Percentiles rank a stretch among this genome's conserved stretches.
Evolutionary conservation across 2,113 vertebrate species (phyloP).

Genomic region (Platichthys flesus): DNA sequence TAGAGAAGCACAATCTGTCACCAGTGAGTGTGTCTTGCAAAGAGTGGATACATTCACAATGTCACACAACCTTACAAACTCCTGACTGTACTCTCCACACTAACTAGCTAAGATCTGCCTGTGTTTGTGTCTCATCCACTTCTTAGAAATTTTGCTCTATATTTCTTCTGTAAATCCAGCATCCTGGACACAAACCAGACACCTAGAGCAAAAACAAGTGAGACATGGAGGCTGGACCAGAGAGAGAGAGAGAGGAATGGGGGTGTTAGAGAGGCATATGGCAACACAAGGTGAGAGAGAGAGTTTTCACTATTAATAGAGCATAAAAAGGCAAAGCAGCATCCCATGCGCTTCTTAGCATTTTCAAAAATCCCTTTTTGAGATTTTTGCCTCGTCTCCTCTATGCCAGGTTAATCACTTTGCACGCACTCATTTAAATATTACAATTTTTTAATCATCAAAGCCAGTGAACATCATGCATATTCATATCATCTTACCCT

Average conservation of each 20-base stretch:
- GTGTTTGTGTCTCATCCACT: conserved; percentile 20
- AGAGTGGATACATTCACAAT: too few relatives aligned
- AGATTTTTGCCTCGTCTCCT: conserved; percentile 91
- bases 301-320: conserved; percentile 67
- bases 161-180: conserved; percentile 36
- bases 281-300: conserved; percentile 4
- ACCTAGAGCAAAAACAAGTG: conserved; percentile 21
- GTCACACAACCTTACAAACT: too few relatives aligned
- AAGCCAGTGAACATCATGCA: conserved; percentile 99
- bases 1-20: too few relatives aligned
- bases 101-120: too few relatives aligned
- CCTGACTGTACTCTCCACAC: too few relatives aligned
- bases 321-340: conserved; percentile 66
- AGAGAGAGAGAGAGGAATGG: conserved; percentile 5
- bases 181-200: conserved; percentile 57
- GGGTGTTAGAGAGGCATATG: conserved; percentile 3
- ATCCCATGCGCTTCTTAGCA: conserved; percentile 86
- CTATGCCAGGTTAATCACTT: conserved; percentile 97
- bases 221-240: conserved; percentile 22
- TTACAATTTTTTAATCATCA: conserved; percentile 99
- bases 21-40: too few relatives aligned
- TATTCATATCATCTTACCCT: conserved; percentile 94
- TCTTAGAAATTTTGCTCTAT: conserved; percentile 37
- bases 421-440: conserved; percentile 99
- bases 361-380: conserved; percentile 85